Conservation (phyloP, 2,113 vertebrate species). For the Platichthys flesus region DNA sequence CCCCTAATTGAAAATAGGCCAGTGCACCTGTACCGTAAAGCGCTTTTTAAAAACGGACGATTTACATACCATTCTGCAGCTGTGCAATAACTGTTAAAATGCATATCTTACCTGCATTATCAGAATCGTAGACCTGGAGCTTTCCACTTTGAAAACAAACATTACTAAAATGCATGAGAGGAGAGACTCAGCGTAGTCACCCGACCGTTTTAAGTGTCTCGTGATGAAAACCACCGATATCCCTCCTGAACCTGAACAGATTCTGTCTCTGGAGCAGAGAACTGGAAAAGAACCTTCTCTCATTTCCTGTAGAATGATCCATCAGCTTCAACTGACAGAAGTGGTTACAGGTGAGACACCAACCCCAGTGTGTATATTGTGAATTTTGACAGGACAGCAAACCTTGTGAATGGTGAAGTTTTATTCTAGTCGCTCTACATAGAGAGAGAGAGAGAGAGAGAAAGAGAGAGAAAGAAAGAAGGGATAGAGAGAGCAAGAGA, state of each 20-base stretch:
- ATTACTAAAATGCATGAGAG: not conserved
- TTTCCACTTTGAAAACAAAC: not conserved
- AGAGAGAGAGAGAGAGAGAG: constrained; percentile 62
- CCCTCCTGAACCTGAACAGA: not conserved
- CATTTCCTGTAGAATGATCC: constrained; percentile 24
- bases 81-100: too few relatives aligned
- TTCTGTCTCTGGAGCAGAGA: constrained; percentile 4
- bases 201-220: not conserved
- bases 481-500: constrained; percentile 43
- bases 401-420: constrained; percentile 83
- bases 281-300: constrained; percentile 10
- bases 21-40: too few relatives aligned
- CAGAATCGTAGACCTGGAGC: not conserved
- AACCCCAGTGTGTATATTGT: constrained; percentile 22
- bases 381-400: constrained; percentile 75
- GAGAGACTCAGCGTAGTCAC: not conserved
- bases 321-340: constrained; percentile 18
- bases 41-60: too few relatives aligned
- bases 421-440: constrained; percentile 82
- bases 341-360: constrained; percentile 12
- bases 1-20: too few relatives aligned
- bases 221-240: constrained; percentile 9
- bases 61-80: too few relatives aligned
- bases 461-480: constrained; percentile 60
- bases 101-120: not conserved